Base-by-base conservation (phyloP, 92 coral and sea anemone genomes). In the Metridium senile region DNA sequence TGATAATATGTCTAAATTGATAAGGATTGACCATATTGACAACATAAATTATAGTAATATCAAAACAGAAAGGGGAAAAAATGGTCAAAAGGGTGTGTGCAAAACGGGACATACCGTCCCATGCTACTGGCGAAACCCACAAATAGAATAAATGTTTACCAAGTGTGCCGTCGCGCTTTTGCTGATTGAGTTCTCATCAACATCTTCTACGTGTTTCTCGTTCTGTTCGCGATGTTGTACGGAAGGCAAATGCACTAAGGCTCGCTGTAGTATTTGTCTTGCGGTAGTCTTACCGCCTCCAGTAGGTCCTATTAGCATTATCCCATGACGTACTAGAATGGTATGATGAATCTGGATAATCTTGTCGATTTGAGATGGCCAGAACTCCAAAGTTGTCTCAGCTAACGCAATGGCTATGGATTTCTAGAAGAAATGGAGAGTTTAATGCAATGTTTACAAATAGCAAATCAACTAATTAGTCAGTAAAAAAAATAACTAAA, bases 211-310 rank as follows among this genome's bases (percentile, higher is more conserved):
- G 70, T 80, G 82, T 57, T 78, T 77, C 29, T 91, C 86, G 53
- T 82, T 83, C 33, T 91, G 86, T 25, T 77, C 88, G 10, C 87
- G 90, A 46, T 86, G 79, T 45, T 80, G 83, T 47, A 95, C 74
- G 58, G 82, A 72, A 21, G 99, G 99, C 56, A 92, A 63, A 46
- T 76, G 80, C 19, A 93, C 92, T 47, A 95, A 74, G 71, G 99
- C 96, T 58, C 90, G 90, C 52, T 85, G 85, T n/a, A 95, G 81
- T 81, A 95, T 95, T 75, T 85, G 90, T 43, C 96, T 81, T n/a
- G 85, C 88, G 19, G 93, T 87, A 52, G 99, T 95, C 81, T 95
- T 95, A 13, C 99, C 99, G 49, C 99, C 97, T 13, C 99, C 99
- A 11, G 99, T 88, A 11, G 97, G 95, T 0, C 99, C 99, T 22